Evolutionary conservation across 1,140 invertebrate species (phyloP).

Genomic region (Drosophila suzukii): DNA sequence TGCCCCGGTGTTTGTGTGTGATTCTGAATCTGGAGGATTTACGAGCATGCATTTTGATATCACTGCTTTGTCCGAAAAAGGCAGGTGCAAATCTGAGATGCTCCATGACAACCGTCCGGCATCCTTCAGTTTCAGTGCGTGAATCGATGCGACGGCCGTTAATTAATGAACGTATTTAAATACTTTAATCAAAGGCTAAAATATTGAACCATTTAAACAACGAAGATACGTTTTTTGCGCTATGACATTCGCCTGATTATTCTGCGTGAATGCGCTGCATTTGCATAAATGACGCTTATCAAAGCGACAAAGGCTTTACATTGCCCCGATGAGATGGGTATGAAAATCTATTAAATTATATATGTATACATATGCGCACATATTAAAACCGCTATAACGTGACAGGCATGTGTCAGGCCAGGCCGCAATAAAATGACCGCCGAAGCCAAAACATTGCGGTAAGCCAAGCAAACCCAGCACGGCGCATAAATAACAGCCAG

Average conservation of each 20-base stretch:
- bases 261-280: conserved; percentile 27
- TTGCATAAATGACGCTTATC: conserved; percentile 36
- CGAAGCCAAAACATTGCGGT: conserved; percentile 74
- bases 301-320: conserved; percentile 47
- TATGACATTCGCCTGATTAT: conserved; percentile 32
- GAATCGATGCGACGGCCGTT: conserved; percentile 10
- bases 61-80: conserved; percentile 23
- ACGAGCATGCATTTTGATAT: conserved; percentile 43
- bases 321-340: conserved; percentile 7
- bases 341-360: conserved; percentile 59
- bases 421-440: conserved; percentile 76
- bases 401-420: conserved; percentile 69
- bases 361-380: conserved; percentile 15
- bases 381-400: conserved; percentile 50
- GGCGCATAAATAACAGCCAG: conserved; percentile 58
- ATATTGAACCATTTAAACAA: conserved; percentile 9
- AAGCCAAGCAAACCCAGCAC: conserved; percentile 39
- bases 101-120: not conserved
- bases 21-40: conserved; percentile 33
- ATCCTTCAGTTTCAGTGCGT: not conserved
- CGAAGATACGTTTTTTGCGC: conserved; percentile 10
- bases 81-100: conserved; percentile 44
- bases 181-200: conserved; percentile 39
- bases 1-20: conserved; percentile 3
- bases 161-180: conserved; percentile 57